Evolutionary conservation across 92 coral and sea anemone species (phyloP).

Genomic region (Paramuricea clavata): DNA sequence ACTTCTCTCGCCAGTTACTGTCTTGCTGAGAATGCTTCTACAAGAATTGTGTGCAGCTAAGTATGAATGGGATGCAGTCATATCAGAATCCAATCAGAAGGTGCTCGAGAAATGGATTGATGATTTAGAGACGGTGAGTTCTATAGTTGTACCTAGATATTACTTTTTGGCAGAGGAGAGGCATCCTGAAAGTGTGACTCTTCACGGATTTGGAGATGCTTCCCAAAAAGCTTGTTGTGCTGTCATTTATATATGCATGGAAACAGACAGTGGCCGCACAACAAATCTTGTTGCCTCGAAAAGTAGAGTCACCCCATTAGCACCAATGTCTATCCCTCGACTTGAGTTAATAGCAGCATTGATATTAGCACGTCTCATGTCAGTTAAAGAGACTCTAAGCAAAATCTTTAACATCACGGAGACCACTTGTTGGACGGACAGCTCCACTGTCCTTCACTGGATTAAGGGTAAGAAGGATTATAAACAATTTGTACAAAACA

Average conservation of each 20-base stretch:
- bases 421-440: slow-evolving; percentile 65
- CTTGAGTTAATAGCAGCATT: slow-evolving; percentile 67
- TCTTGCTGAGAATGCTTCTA: slow-evolving; percentile 46
- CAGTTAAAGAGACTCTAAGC: too few relatives aligned
- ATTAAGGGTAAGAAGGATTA: slow-evolving; percentile 40
- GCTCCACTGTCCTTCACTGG: slow-evolving; percentile 68
- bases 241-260: slow-evolving; percentile 55
- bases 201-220: slow-evolving; percentile 70
- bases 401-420: slow-evolving; percentile 15
- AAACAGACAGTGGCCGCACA: slow-evolving; percentile 51
- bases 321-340: slow-evolving; percentile 60
- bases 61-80: slow-evolving; percentile 36
- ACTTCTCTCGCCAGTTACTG: slow-evolving; percentile 63
- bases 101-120: slow-evolving; percentile 23
- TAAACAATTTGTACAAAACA: slow-evolving; percentile 67
- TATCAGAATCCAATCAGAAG: slow-evolving; percentile 22
- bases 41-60: slow-evolving; percentile 66
- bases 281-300: slow-evolving; percentile 66
- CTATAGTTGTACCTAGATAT: slow-evolving; percentile 29
- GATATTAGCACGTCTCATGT: too few relatives aligned
- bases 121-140: slow-evolving; percentile 33
- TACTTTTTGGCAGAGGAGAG: slow-evolving; percentile 6
- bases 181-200: background rate
- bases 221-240: slow-evolving; percentile 65
- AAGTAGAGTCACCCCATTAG: slow-evolving; percentile 57